Conservation (phyloP, 2,888 invertebrate species). For the Stenolophus ochropezus region DNA sequence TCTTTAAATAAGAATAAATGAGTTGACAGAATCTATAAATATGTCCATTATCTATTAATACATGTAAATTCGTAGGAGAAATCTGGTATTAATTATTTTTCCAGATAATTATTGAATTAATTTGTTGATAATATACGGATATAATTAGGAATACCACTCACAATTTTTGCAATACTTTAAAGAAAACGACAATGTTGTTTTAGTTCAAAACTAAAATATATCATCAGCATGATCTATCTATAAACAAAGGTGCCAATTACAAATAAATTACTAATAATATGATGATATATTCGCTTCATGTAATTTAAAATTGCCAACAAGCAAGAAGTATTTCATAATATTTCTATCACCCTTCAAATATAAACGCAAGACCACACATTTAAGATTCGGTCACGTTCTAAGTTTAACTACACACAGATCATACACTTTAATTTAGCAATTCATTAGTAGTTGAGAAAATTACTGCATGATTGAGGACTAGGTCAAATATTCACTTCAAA, state of each 20-base stretch:
- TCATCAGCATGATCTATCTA: not conserved
- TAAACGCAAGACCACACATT: not conserved
- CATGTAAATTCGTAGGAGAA: not conserved
- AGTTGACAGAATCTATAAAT: not conserved
- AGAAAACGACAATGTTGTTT: not conserved
- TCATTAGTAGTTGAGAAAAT: constrained; percentile 23
- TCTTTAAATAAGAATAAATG: not conserved
- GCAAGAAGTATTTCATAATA: not conserved
- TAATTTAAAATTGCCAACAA: not conserved
- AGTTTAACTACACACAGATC: not conserved
- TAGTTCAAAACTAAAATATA: not conserved
- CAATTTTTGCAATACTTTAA: not conserved
- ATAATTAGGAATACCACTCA: not conserved
- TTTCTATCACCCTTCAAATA: not conserved
- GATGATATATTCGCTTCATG: not conserved
- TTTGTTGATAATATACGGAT: constrained; percentile 8
- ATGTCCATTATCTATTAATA: not conserved
- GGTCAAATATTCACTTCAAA: not conserved
- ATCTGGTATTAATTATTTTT: not conserved
- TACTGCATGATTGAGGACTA: constrained; percentile 22
- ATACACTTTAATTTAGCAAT: constrained; percentile 33
- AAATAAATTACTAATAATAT: too few relatives aligned
- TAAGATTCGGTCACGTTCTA: not conserved
- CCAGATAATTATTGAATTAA: constrained; percentile 5
- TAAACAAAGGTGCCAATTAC: too few relatives aligned